phyloP scores from a whole-genome alignment of 2,797 vertebrate genomes.

The Syngnathus acus region DNA sequence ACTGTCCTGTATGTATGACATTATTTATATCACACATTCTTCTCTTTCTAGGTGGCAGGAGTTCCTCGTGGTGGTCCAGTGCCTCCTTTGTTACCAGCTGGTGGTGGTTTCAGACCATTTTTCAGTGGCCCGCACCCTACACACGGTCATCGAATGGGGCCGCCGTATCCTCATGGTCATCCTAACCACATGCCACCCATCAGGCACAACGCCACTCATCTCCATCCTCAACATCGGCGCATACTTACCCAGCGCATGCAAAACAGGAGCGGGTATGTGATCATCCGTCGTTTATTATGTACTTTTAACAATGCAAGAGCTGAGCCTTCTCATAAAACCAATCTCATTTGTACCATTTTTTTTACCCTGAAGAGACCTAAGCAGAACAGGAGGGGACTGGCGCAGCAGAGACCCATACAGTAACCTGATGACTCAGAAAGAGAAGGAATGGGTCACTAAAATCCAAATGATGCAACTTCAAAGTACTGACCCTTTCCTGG shows the following conservation, averaged over 20 bases:
- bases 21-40: background rate
- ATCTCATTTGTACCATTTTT: no score
- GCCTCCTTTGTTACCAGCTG: conserved; percentile 75
- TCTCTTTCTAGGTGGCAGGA: conserved; percentile 66
- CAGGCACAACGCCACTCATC: conserved; percentile 86
- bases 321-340: background rate
- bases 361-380: conserved; percentile 36
- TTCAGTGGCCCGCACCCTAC: conserved; percentile 76
- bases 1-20: background rate
- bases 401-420: conserved; percentile 86
- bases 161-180: conserved; percentile 51
- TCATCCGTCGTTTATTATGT: background rate
- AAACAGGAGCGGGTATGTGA: conserved; percentile 75
- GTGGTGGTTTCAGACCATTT: conserved; percentile 82
- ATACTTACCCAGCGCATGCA: conserved; percentile 87
- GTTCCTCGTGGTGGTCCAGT: conserved; percentile 73
- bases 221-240: conserved; percentile 91
- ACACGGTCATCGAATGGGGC: conserved; percentile 61
- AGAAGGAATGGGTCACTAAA: conserved; percentile 96
- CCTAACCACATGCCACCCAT: conserved; percentile 73
- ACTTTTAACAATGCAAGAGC: background rate
- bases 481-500: conserved; percentile 93
- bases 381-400: conserved; percentile 63
- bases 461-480: conserved; percentile 99
- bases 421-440: conserved; percentile 92